Base-by-base conservation (phyloP, 2,113 vertebrate genomes). In the Nannobrachium achirus region DNA sequence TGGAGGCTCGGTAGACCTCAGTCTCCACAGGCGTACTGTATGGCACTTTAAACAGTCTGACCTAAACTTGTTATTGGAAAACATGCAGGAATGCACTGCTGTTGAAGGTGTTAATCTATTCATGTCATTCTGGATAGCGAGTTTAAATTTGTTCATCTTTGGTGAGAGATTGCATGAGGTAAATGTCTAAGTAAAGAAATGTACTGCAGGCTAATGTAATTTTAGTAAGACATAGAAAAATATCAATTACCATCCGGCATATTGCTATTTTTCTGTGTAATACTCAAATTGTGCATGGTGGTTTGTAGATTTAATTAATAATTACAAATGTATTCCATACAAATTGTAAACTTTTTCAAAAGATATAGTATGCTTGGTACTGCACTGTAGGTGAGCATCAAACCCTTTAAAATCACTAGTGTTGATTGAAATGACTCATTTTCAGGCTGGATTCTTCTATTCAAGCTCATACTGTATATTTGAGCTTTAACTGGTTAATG, bases 41-140 rank as follows among this genome's bases (percentile, higher is more conserved):
- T 84, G 86, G 79, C 80, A 84, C 81, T 85, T 87, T 67, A 77
- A 81, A 87, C 75, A 79, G 73, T 77, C 67, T 2, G 69, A 61
- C 63, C 63, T 44, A 48, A 59, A 75, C 33, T 20, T 58, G 33
- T 65, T 66, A 14, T 51, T 66, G 59, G 45, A 66, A 84, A 82
- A 60, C 75, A 80, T 79, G 80, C 78, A 77, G 63, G 63, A 59
- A 67, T 58, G 61, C 52, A 58, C 11, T 60, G 75, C 11, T 53
- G 65, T 62, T 50, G 58, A 64, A 68, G 60, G 68, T 20, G 69
- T n/a, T 10, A 13, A 68, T 10, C 62, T 76, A 56, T 69, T 63
- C 59, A 64, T 14, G 45, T 71, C 18, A 57, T 6, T 15, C 63
- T n/a, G 56, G 8, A 66, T 58, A 56, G 50, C 19, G 7, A 49